These are phyloP conservation scores for Motacilla alba DNA, from an alignment of 2,113 vertebrate genomes.

Conservation along the genomic window DNA sequence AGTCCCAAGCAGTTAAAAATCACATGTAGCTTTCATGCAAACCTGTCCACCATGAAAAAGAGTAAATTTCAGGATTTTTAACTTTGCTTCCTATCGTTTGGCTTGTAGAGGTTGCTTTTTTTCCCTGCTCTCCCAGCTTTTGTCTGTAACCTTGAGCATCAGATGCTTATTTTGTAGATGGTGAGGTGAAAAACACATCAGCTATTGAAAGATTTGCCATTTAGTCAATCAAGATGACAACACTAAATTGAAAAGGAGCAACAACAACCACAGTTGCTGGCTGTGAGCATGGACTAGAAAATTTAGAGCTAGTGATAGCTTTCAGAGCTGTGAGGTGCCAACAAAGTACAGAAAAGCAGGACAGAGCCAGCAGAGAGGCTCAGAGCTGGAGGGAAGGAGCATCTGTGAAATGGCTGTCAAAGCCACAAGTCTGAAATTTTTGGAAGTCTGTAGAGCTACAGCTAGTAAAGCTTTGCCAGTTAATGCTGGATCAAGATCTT, in stretches of 20 bases:
- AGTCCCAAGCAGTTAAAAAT: background rate
- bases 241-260: background rate
- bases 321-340: background rate
- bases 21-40: background rate
- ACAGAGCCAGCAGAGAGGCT: background rate
- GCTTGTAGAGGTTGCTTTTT: background rate
- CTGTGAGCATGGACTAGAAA: background rate
- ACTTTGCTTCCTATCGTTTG: background rate
- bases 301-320: background rate
- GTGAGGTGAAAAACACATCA: background rate
- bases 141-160: background rate
- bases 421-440: background rate
- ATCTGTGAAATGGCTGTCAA: conserved; percentile 20
- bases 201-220: background rate
- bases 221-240: background rate
- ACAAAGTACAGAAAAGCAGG: background rate
- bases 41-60: background rate
- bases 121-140: background rate
- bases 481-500: background rate
- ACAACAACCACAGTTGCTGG: background rate
- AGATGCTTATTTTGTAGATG: background rate
- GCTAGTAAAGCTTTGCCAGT: background rate
- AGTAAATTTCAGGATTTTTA: background rate
- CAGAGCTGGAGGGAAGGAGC: background rate
- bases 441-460: background rate